A percentile compares a stretch with the other conserved stretches of the same genome.
Evolutionary conservation across 2,797 vertebrate genomes (phyloP).

Genomic region (Ctenopoma multispine): DNA sequence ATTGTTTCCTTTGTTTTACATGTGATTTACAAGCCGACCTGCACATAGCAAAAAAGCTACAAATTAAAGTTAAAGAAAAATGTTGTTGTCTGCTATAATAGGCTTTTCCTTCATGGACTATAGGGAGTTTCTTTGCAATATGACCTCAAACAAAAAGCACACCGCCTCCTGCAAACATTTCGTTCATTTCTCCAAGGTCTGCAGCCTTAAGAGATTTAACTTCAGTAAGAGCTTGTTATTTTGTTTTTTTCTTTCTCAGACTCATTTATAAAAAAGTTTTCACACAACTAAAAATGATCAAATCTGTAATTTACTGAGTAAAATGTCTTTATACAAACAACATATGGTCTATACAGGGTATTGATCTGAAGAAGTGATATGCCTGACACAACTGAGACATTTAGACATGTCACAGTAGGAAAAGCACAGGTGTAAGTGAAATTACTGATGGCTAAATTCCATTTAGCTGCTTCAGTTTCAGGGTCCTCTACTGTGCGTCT

Average conservation of each 20-base stretch:
- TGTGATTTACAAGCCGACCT: neutral
- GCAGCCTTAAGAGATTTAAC: constrained; percentile 18
- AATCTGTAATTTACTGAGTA: neutral
- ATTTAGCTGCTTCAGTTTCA: neutral
- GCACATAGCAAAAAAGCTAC: neutral
- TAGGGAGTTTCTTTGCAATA: constrained; percentile 1
- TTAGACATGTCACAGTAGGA: neutral
- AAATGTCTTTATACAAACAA: neutral
- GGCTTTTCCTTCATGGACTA: constrained; percentile 1
- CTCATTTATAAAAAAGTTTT: constrained; percentile 6
- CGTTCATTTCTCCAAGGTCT: constrained; percentile 19
- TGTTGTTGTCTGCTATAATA: constrained; percentile 4
- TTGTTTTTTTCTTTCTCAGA: constrained; percentile 28
- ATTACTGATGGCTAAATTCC: neutral
- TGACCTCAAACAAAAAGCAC: constrained; percentile 15
- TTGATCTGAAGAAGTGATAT: neutral
- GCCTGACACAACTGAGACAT: neutral
- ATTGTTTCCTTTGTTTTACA: neutral
- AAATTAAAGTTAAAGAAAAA: neutral
- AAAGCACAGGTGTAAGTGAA: neutral
- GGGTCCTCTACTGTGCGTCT: neutral
- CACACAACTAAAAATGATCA: constrained; percentile 1
- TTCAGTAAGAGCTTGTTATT: neutral
- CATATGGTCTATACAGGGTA: neutral
- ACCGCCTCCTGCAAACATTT: constrained; percentile 7